Evolutionary conservation across 2,113 vertebrate species (phyloP).

Genomic region (Sceloporus undulatus): DNA sequence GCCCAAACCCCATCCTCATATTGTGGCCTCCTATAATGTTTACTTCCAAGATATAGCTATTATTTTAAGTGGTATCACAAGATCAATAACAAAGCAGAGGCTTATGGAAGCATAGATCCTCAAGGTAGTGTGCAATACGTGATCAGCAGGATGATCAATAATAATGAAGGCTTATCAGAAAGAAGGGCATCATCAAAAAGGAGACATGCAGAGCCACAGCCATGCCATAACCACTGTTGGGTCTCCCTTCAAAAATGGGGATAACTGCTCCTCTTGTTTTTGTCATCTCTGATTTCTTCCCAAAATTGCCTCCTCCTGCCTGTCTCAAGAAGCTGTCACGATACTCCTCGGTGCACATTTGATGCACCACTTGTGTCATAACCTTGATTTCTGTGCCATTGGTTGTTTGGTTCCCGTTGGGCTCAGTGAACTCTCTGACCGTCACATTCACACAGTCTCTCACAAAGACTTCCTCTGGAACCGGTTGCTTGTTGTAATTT

Average conservation of each 20-base stretch:
- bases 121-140: background rate
- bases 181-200: too few relatives aligned
- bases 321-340: background rate
- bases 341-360: conserved; percentile 72
- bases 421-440: conserved; percentile 65
- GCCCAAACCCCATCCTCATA: too few relatives aligned
- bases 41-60: too few relatives aligned
- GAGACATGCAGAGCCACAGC: background rate
- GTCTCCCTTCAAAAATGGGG: background rate
- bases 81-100: too few relatives aligned
- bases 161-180: too few relatives aligned
- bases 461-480: conserved; percentile 64
- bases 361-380: conserved; percentile 68
- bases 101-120: background rate
- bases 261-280: background rate
- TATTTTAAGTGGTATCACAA: too few relatives aligned
- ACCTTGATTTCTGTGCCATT: conserved; percentile 66
- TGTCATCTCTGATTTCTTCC: background rate
- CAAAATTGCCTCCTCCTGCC: conserved; percentile 52
- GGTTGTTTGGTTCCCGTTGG: conserved; percentile 67
- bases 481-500: conserved; percentile 44
- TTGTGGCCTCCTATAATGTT: too few relatives aligned
- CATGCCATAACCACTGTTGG: background rate
- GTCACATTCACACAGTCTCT: conserved; percentile 72
- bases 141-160: too few relatives aligned